A percentile compares a stretch with the other conserved stretches of the same genome.
phyloP scores from a whole-genome alignment of 2,888 invertebrate genomes.

The Spodoptera exigua region DNA sequence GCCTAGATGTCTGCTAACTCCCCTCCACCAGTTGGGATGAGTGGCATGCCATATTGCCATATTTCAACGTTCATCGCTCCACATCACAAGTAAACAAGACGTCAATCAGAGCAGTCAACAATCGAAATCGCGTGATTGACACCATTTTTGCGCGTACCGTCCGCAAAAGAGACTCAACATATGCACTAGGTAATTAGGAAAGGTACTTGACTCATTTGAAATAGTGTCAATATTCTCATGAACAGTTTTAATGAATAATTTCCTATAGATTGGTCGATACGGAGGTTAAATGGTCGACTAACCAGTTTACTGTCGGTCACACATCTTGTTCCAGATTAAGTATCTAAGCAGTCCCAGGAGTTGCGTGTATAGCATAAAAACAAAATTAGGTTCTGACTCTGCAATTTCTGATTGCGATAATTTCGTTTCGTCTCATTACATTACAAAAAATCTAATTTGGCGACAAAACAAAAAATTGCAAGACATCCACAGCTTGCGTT shows the following conservation, averaged over 20 bases:
- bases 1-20: slow-evolving; percentile 1
- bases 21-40: background rate
- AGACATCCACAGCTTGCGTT: slow-evolving; percentile 23
- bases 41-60: background rate
- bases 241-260: no score
- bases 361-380: slow-evolving; percentile 1
- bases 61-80: slow-evolving; percentile 1
- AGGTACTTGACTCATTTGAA: no score
- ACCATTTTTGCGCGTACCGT: slow-evolving; percentile 10
- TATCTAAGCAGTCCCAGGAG: background rate
- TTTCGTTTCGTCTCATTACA: background rate
- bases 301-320: slow-evolving; percentile 10
- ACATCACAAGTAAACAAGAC: slow-evolving; percentile 23
- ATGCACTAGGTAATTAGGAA: no score
- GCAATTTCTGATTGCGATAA: background rate
- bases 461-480: slow-evolving; percentile 19
- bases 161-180: slow-evolving; percentile 10
- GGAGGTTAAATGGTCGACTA: no score
- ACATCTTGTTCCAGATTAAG: slow-evolving; percentile 5
- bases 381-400: background rate
- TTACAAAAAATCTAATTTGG: no score
- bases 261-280: no score
- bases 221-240: no score
- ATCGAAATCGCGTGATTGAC: slow-evolving; percentile 4
- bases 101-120: slow-evolving; percentile 21